phyloP scores from a whole-genome alignment of 2,113 vertebrate genomes.

The Gnathonemus longibarbis region DNA sequence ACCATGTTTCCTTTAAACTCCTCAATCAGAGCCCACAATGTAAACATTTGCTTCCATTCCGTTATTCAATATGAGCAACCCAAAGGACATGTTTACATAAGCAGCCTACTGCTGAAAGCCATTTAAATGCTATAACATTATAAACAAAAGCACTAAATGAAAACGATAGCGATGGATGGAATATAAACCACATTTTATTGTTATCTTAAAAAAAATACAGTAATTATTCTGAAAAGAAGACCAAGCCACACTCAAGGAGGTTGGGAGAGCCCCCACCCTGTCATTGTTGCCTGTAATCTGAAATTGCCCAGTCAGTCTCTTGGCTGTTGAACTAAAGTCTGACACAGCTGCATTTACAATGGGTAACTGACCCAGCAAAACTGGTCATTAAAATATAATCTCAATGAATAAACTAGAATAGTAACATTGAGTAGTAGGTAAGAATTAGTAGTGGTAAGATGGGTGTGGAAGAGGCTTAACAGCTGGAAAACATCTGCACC shows the following conservation, averaged over 20 bases:
- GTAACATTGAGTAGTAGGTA: constrained; percentile 59
- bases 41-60: constrained; percentile 63
- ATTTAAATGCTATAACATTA: constrained; percentile 51
- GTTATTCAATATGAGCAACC: constrained; percentile 53
- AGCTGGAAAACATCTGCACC: constrained; percentile 57
- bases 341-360: background rate
- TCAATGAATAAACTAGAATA: constrained; percentile 42
- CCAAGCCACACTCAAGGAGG: constrained; percentile 43
- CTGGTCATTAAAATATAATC: constrained; percentile 23
- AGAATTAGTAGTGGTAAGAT: constrained; percentile 30
- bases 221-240: constrained; percentile 45
- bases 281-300: constrained; percentile 43
- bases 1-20: constrained; percentile 50
- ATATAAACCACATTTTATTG: constrained; percentile 40
- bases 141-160: constrained; percentile 41
- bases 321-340: background rate
- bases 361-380: constrained; percentile 26
- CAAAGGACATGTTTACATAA: constrained; percentile 59
- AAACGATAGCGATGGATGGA: constrained; percentile 35
- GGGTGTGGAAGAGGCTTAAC: constrained; percentile 28
- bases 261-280: constrained; percentile 44
- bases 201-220: constrained; percentile 39
- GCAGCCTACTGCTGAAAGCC: constrained; percentile 51
- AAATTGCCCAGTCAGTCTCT: constrained; percentile 33
- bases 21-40: constrained; percentile 53